phyloP scores from a whole-genome alignment of 1,140 invertebrate genomes.

The Temnothorax curvispinosus region DNA sequence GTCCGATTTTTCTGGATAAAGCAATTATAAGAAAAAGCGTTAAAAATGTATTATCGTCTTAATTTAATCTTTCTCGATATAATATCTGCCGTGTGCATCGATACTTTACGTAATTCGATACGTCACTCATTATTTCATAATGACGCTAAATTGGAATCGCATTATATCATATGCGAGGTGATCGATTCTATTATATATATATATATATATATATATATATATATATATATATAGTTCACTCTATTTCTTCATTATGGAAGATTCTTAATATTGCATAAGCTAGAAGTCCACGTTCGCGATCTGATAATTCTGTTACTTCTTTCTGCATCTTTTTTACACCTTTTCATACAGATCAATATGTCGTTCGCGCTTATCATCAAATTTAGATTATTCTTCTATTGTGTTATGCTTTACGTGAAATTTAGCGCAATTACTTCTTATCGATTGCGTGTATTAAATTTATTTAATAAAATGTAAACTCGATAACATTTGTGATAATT shows the following conservation, averaged over 20 bases:
- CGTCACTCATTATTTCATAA: slow-evolving; percentile 41
- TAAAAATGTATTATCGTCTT: neutral
- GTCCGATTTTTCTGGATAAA: neutral
- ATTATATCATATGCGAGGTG: slow-evolving; percentile 12
- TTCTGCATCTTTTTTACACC: neutral
- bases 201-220: slow-evolving; percentile 15
- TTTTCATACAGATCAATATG: slow-evolving; percentile 3
- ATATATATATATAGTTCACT: slow-evolving; percentile 1
- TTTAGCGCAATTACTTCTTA: neutral
- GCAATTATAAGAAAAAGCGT: neutral
- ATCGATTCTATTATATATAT: slow-evolving; percentile 38
- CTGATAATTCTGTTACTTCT: slow-evolving; percentile 12
- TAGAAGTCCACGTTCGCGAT: neutral
- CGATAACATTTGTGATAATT: neutral
- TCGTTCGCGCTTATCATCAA: slow-evolving; percentile 6
- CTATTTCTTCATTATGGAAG: neutral
- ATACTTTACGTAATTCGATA: slow-evolving; percentile 20
- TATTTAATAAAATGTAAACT: neutral
- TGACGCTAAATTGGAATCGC: slow-evolving; percentile 10
- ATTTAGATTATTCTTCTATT: slow-evolving; percentile 12
- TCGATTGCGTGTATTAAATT: slow-evolving; percentile 1
- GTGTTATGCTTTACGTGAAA: neutral
- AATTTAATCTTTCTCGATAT: slow-evolving; percentile 13
- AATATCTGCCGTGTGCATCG: neutral
- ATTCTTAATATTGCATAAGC: slow-evolving; percentile 27